Conservation (phyloP, 2,797 vertebrate genomes). For the Darevskia nairensis region DNA sequence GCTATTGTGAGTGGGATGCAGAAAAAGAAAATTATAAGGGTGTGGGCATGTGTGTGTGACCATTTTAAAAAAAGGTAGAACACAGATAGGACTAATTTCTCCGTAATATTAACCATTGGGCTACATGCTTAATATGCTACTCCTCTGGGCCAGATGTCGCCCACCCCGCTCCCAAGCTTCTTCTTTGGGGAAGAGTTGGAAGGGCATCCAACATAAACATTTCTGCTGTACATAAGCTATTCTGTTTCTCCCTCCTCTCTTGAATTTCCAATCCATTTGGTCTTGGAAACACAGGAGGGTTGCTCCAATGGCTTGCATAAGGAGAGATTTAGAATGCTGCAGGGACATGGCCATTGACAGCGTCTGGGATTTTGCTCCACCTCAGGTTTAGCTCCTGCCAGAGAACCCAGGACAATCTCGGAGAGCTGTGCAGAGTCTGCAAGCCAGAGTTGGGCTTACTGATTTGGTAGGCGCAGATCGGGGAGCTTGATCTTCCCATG, state of each 20-base stretch:
- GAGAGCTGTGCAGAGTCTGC: background rate
- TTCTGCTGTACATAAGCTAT: background rate
- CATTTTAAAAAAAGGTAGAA: background rate
- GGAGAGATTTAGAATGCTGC: background rate
- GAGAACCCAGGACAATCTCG: background rate
- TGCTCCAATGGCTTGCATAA: background rate
- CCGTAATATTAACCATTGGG: background rate
- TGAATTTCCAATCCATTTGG: background rate
- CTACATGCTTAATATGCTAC: too few species aligned
- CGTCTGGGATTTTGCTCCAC: background rate
- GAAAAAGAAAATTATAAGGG: slow-evolving; percentile 29
- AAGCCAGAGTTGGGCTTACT: background rate
- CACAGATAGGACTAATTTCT: background rate
- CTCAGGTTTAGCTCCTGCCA: background rate
- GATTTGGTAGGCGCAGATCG: background rate
- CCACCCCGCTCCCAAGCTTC: background rate
- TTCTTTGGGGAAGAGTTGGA: background rate
- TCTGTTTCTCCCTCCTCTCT: background rate
- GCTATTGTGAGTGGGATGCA: slow-evolving; percentile 8
- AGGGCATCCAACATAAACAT: background rate
- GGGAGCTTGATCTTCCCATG: background rate
- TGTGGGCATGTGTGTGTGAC: background rate
- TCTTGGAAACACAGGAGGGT: background rate
- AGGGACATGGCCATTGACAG: background rate
- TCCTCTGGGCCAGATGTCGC: background rate